Conservation (phyloP, 2,888 invertebrate species). For the Amorpha juglandis region DNA sequence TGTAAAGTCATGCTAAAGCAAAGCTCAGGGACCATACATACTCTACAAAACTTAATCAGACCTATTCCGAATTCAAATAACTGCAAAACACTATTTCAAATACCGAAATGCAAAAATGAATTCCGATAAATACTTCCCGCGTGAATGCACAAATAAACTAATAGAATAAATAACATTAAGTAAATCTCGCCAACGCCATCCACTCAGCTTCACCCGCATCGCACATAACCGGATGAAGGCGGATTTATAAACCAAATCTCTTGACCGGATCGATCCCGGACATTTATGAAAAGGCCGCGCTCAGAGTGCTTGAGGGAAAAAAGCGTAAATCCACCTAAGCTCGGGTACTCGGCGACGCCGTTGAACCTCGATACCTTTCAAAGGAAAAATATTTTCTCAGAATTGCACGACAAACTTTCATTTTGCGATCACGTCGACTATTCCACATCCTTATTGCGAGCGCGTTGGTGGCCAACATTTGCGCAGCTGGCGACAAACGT, state of each 20-base stretch:
- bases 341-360: slow-evolving; percentile 60
- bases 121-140: background rate
- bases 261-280: slow-evolving; percentile 68
- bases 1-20: no score
- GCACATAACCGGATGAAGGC: slow-evolving; percentile 52
- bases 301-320: slow-evolving; percentile 52
- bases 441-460: slow-evolving; percentile 20
- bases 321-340: slow-evolving; percentile 70
- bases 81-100: background rate
- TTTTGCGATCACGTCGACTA: slow-evolving; percentile 32
- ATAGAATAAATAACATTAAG: slow-evolving; percentile 34
- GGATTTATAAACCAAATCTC: slow-evolving; percentile 69
- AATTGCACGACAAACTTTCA: slow-evolving; percentile 54
- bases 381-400: slow-evolving; percentile 73
- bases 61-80: background rate
- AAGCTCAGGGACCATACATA: no score
- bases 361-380: slow-evolving; percentile 71
- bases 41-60: no score
- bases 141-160: slow-evolving; percentile 6
- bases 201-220: slow-evolving; percentile 35
- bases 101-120: background rate
- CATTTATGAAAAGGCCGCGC: slow-evolving; percentile 75
- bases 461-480: slow-evolving; percentile 11
- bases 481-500: slow-evolving; percentile 21
- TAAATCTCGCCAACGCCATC: slow-evolving; percentile 39